phyloP scores from a whole-genome alignment of 2,113 vertebrate species.

The Phylloscopus trochilus region DNA sequence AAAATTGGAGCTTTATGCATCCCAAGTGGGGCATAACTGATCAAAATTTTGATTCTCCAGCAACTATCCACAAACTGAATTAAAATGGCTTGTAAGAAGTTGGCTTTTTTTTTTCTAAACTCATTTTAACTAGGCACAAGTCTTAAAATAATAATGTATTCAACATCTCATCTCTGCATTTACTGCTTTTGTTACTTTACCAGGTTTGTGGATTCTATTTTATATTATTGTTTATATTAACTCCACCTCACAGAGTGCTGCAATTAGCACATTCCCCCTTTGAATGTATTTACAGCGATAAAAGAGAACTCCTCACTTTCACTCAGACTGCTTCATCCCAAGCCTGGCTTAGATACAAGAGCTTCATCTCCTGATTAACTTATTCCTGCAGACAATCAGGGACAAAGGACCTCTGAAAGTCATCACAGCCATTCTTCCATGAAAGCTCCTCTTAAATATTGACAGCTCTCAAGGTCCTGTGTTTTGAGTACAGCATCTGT shows the following conservation, averaged over 20 bases:
- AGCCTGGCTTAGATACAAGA: conserved; percentile 70
- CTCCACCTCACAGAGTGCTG: conserved; percentile 8
- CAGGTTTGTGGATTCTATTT: neutral
- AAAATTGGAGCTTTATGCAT: conserved; percentile 14
- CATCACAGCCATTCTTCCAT: conserved; percentile 46
- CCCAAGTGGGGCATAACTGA: neutral
- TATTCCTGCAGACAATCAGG: conserved; percentile 60
- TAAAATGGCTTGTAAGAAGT: conserved; percentile 30
- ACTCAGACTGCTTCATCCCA: conserved; percentile 14
- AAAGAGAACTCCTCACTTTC: conserved; percentile 13
- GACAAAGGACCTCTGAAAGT: conserved; percentile 65
- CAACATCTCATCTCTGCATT: neutral
- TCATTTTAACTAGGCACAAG: neutral
- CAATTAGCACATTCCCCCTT: conserved; percentile 56
- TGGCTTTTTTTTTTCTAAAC: neutral
- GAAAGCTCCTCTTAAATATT: conserved; percentile 49
- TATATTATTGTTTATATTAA: conserved; percentile 24
- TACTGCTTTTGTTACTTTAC: neutral
- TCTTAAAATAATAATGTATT: neutral
- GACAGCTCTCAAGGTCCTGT: conserved; percentile 18
- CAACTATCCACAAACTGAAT: conserved; percentile 7
- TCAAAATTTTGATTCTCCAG: conserved; percentile 24
- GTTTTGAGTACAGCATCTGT: conserved; percentile 38
- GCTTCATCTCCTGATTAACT: conserved; percentile 70
- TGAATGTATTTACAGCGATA: conserved; percentile 38